Conservation (phyloP, 2,113 vertebrate genomes). For the Ardeotis arabs region DNA sequence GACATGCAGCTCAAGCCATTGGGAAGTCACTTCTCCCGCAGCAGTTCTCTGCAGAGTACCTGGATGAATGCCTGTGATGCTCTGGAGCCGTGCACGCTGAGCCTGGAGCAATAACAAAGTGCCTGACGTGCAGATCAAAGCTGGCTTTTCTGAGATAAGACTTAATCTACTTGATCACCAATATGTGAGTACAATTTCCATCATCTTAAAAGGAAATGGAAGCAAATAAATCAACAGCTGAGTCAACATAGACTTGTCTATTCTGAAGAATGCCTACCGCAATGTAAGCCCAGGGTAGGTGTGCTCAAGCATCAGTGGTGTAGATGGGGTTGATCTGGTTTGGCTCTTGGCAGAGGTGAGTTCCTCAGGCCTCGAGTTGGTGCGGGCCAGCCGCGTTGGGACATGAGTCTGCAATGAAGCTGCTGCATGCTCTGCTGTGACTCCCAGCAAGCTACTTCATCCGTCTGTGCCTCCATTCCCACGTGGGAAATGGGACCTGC, state of each 20-base stretch:
- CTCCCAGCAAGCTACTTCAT: not conserved
- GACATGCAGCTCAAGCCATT: not conserved
- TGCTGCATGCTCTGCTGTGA: not conserved
- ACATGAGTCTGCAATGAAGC: not conserved
- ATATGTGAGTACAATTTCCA: not conserved
- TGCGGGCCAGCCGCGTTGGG: not conserved
- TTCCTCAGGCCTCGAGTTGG: not conserved
- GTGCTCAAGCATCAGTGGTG: not conserved
- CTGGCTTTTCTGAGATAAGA: not conserved
- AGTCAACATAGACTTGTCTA: not conserved
- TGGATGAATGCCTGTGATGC: not conserved
- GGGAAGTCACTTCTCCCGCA: not conserved
- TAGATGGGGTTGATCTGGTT: not conserved
- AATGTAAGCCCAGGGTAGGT: fast-evolving
- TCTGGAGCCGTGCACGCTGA: not conserved
- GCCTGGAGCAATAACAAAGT: not conserved
- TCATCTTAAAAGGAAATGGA: conserved; percentile 5
- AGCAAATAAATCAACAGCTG: not conserved
- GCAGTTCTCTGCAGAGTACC: not conserved
- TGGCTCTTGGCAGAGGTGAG: not conserved
- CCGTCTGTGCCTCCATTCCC: not conserved
- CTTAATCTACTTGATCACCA: not conserved
- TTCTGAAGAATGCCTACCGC: not conserved
- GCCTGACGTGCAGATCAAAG: not conserved
- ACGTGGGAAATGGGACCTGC: not conserved